These are phyloP conservation scores for Coelopa frigida DNA, from an alignment of 1,140 invertebrate species.

Conservation along the genomic window DNA sequence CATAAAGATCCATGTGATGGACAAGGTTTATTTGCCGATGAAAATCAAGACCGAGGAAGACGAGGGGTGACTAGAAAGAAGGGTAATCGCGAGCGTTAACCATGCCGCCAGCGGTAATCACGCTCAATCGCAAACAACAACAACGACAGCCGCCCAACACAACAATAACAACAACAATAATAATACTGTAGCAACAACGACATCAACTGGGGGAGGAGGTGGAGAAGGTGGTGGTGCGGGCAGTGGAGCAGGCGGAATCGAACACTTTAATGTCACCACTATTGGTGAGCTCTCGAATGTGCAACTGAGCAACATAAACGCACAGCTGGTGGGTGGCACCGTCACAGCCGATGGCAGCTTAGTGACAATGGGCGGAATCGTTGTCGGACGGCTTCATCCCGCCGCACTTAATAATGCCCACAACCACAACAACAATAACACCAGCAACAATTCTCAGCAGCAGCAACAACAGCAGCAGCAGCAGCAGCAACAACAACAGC, in stretches of 20 bases:
- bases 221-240: no score
- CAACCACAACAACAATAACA: conserved; percentile 12
- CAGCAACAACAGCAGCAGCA: conserved; percentile 11
- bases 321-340: conserved; percentile 26
- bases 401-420: conserved; percentile 9
- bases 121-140: conserved; percentile 17
- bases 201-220: conserved; percentile 25
- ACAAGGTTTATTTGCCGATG: conserved; percentile 43
- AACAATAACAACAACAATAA: conserved; percentile 22
- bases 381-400: conserved; percentile 37
- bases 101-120: conserved; percentile 5
- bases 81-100: conserved; percentile 30
- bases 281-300: conserved; percentile 34
- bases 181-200: conserved; percentile 19
- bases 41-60: conserved; percentile 45
- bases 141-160: conserved; percentile 27
- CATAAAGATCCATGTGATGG: conserved; percentile 45
- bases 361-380: conserved; percentile 41
- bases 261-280: conserved; percentile 37
- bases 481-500: conserved; percentile 5
- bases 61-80: conserved; percentile 44
- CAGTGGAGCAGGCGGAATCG: conserved; percentile 15
- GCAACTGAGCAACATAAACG: conserved; percentile 21
- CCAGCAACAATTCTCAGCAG: conserved; percentile 12
- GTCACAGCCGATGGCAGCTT: conserved; percentile 39